Evolutionary conservation across 2,888 invertebrate genomes (phyloP), one percentile per base, ranked within the genome.

Genomic region (Eristalis tenax): DNA sequence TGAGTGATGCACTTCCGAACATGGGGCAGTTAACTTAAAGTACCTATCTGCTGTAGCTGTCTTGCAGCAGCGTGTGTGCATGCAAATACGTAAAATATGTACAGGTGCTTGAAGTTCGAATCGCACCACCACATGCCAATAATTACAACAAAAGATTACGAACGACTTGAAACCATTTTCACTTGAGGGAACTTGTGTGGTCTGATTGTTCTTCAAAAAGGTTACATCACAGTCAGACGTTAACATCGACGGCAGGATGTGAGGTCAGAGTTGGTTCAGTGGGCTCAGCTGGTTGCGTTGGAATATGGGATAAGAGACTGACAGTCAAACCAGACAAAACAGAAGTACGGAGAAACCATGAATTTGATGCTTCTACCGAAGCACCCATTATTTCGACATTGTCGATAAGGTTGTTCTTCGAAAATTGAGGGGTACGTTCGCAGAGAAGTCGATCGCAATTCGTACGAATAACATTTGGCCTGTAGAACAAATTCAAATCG

Each of bases 101-200:
- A 56, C 68, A 68, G 68, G 68, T 68, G 68, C 50, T 50, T 22
- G 32, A 32, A n/a, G 10, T 28, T n/a, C 28, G 1, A 15, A 18
- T 56, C 18, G 18, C 2, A 6, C 50, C n/a, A 59, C 28, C 35
- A 61, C 61, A 61, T 18, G 43, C 57, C 23, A 63, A 28, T 56
- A 77, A 70, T 77, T 50, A 64, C 70, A 70, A 64, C 63, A 70
- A 64, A 35, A 28, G n/a, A 69, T 10, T 77, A n/a, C n/a, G 32
- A 26, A 57, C 57, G 75, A 75, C 26, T 57, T 23, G 76, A 43
- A 68, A 32, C 43, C 23, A 22, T 40, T 76, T 76, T 23, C 76
- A 76, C 76, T 68, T 43, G 68, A 76, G 28, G 11, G 59, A 32
- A n/a, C 50, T 18, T 35, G 32, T 23, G 32, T 23, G 73, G 22